Evolutionary conservation across 2,888 invertebrate species (phyloP), one percentile per base, ranked within the genome.

Genomic region (Sphecodes monilicornis): DNA sequence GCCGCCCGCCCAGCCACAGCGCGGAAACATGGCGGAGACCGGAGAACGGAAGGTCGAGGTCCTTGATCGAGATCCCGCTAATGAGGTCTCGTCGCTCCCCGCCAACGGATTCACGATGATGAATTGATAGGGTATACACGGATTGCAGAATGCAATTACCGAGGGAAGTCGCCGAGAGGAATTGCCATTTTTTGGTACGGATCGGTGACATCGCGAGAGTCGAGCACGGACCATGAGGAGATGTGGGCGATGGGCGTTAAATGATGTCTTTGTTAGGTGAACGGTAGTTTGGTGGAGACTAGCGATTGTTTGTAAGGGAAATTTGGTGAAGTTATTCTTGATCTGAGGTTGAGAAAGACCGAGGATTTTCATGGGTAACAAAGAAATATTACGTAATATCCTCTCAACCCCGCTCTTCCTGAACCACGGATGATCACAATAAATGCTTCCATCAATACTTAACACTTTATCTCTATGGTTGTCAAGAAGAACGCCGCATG

Each of bases 41-140:
- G 32, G 22, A 39, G 80, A 46, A 39, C 26, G 72, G 41, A 72
- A 82, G 83, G 71, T 72, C 83, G 76, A 76, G 82, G 72, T 76
- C 72, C 76, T 73, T 50, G 18, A 4, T 54, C 32, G 22, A 66
- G 57, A 79, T 54, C 39, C 13, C 41, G 29, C 74, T 66, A 66
- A 66, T 66, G 36, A 36, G 66, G 66, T 64, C 64, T 32, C 64
- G 64, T 64, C 29, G 32, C 32, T 29, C 2, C 10, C 66, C 29
- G 29, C 64, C 29, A 2, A 36, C 22, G 22, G 36, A 18, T 36
- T n/a, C 3, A 10, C 36, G n/a, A 36, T 36, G 66, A 66, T 66
- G 22, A 66, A 66, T 66, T 66, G 36, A 66, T 64, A 32, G 60
- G 29, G 60, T 29, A 29, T 60, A 60, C 60, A 60, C 60, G 60